Evolutionary conservation across 2,797 vertebrate genomes (phyloP), one percentile per base, ranked within the genome.

Genomic region (Sparus aurata): DNA sequence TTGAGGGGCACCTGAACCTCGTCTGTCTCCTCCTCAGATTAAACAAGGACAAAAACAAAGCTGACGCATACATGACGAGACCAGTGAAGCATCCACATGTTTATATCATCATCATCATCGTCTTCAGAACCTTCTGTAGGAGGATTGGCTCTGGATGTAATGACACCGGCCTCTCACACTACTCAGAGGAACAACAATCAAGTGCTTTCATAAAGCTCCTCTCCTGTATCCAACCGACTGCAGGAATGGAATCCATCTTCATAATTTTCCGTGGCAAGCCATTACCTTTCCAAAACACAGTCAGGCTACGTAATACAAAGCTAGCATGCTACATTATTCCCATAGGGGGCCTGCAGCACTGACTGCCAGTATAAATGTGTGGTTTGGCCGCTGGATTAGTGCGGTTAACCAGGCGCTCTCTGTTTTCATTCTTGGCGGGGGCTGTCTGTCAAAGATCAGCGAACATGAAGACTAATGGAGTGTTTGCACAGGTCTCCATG

Each of bases 301-400:
- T 55, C 53, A 11, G 30, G 75, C 70, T 73, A 54, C 49, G 55
- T 73, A 79, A 73, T 15, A 45, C 66, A 79, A 46, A 78, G 80
- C 73, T 27, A 77, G 79, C 79, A 54, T 59, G 61, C 86, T 86
- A 15, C 69, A 52, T 65, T 69, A 82, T 65, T 79, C 82, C 85
- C 78, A 61, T 0, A 23, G 60, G 81, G 63, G 53, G 60, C 27
- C n/a, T 3, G 74, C 59, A 18, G 68, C 34, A 1, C 72, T 2
- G 60, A 5, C 80, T 82, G 87, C 84, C 88, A 89, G 76, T 0
- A 65, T 69, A 82, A 85, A 88, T 83, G 87, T 86, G 87, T 77
- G 81, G 80, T 85, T 89, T 91, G 91, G 88, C 85, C 4, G 17
- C 66, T 13, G 69, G 58, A 58, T 59, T 12, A n/a, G 47, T 4